Base-by-base conservation (phyloP, 2,113 vertebrate species). In the Megalops atlanticus region DNA sequence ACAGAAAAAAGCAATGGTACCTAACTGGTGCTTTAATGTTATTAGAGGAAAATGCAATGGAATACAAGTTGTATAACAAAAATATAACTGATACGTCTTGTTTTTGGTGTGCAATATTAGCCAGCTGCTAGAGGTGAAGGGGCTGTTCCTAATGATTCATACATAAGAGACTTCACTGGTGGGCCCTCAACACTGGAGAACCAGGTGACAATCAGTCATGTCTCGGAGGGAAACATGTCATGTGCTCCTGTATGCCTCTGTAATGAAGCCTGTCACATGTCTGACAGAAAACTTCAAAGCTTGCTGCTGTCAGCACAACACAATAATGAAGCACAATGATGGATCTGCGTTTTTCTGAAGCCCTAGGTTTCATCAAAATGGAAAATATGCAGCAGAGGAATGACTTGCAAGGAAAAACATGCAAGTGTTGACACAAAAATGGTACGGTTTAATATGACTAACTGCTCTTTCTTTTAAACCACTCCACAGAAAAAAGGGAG, bases 251-350 rank as follows among this genome's bases (percentile, higher is more conserved):
- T 64, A 24, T 14, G 36, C 38, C 24, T 39, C 36, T n/a, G 40
- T 41, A 74, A 40, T 40, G 72, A 41, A 74, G 40, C 36, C 38
- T 43, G 38, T 43, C 38, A 39, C 24, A 43, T 11, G 38, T 24
- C 38, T 74, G 72, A 74, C 38, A 24, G 72, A 27, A 43, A 43
- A 74, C 72, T 40, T 74, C 72, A 74, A 74, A 74, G 72, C 40
- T 8, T 3, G 27, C 72, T 72, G 38, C 70, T 43, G 72, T 74
- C 38, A 74, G 72, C 72, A 74, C 72, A 74, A 74, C 35, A 72
- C 38, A 74, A 39, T 41, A 41, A 27, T 74, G 40, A 41, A 74
- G 38, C n/a, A 41, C 36, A 41, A 74, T 74, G 72, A 74, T 18
- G 38, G 40, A 74, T 74, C 24, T 10, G 36, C 8, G 14, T 41